Evolutionary conservation across 1,140 invertebrate genomes (phyloP), one percentile per base, ranked within the genome.

Genomic region (Euglossa dilemma): DNA sequence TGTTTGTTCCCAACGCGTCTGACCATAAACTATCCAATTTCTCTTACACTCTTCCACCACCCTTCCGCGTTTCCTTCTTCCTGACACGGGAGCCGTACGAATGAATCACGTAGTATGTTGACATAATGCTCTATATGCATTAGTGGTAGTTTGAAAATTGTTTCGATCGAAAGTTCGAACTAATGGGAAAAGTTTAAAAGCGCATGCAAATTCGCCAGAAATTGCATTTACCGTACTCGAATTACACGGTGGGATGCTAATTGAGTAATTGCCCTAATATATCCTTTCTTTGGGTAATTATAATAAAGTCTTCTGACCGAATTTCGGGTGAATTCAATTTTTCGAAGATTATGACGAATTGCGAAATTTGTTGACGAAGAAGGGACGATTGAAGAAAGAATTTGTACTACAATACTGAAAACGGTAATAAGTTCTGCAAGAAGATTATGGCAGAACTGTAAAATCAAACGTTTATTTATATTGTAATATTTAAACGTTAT

Each of bases 1-100:
- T 28, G 47, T 28, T 56, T 16, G 52, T 56, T 43, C 47, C 6
- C 11, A 5, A 56, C 52, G 20, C 52, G 28, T 23, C 70, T 54
- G 70, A 54, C 28, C 52, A 56, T 56, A 56, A 72, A 72, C 70
- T 56, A 72, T 54, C 52, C 50, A 36, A 43, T 72, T 72, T 72
- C 70, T 20, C 52, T 72, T 56, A n/a, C 25, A 25, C 69, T 50
- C 25, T 36, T 8, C 69, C 18, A 2, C 28, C 6, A 11, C 28
- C 25, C 47, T 54, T 20, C 18, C 25, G 20, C 28, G 6, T 25
- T 56, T 20, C 52, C 70, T n/a, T 25, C 20, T 12, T 23, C 18
- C 9, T 36, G 0, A 2, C 11, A 6, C 20, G 16, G 18, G 11
- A 8, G 7, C 50, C 45, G 28, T 28, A 71, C 69, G 23, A 71